phyloP scores from a whole-genome alignment of 2,888 invertebrate species.

The Mesorhabditis sp. region DNA sequence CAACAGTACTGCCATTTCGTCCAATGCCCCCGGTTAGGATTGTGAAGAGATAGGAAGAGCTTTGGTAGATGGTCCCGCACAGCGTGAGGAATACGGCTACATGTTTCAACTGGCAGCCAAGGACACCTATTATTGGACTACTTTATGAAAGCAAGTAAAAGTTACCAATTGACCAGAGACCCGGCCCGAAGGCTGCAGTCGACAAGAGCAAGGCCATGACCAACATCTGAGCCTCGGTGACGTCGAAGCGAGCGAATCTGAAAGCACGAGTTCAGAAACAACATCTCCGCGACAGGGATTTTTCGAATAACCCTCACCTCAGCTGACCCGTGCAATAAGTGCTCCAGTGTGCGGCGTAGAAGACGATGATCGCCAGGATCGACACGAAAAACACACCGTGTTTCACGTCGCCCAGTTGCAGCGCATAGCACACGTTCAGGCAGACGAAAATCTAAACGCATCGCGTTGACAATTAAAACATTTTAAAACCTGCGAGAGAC shows the following conservation, averaged over 20 bases:
- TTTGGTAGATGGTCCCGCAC: slow-evolving; percentile 41
- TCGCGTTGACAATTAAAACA: not conserved
- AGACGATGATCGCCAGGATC: slow-evolving; percentile 87
- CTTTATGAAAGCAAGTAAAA: not conserved
- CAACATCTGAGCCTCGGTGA: slow-evolving; percentile 92
- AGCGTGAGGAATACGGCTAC: slow-evolving; percentile 45
- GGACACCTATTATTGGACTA: slow-evolving; percentile 7
- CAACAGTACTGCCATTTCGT: slow-evolving; percentile 96
- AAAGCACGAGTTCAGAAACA: slow-evolving; percentile 64
- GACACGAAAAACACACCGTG: slow-evolving; percentile 93
- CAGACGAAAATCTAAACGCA: slow-evolving; percentile 75
- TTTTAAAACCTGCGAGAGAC: slow-evolving; percentile 77
- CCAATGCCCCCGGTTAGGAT: slow-evolving; percentile 79
- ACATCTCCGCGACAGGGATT: slow-evolving; percentile 10
- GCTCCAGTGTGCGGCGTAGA: slow-evolving; percentile 99
- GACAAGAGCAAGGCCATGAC: slow-evolving; percentile 83
- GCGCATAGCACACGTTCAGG: slow-evolving; percentile 85
- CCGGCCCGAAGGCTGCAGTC: slow-evolving; percentile 80
- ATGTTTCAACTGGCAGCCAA: slow-evolving; percentile 42
- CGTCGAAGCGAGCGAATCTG: slow-evolving; percentile 70
- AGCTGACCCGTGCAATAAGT: slow-evolving; percentile 86
- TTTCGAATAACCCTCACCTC: slow-evolving; percentile 59
- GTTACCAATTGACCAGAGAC: slow-evolving; percentile 73
- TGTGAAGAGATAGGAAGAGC: slow-evolving; percentile 53
- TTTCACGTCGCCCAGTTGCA: slow-evolving; percentile 85